Conservation (phyloP, 1,140 invertebrate species). For the Epicauta chinensis region DNA sequence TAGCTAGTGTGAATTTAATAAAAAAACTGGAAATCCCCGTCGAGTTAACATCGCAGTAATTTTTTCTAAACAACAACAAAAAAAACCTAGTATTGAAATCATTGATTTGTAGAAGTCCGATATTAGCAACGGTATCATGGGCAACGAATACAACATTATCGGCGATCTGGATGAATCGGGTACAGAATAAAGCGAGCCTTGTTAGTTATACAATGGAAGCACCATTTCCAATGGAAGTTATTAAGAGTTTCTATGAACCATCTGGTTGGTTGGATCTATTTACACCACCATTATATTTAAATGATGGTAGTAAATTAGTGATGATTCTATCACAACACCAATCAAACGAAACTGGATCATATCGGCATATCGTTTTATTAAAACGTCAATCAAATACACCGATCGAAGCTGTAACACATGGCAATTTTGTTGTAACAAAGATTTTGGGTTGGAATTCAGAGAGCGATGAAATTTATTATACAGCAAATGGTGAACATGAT, state of each 20-base stretch:
- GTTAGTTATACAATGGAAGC: slow-evolving; percentile 24
- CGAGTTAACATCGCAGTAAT: slow-evolving; percentile 2
- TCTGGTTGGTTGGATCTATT: slow-evolving; percentile 68
- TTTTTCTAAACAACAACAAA: neutral
- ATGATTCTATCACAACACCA: slow-evolving; percentile 56
- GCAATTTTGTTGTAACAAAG: slow-evolving; percentile 68
- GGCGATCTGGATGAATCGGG: slow-evolving; percentile 78
- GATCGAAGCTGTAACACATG: slow-evolving; percentile 58
- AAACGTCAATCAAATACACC: slow-evolving; percentile 31
- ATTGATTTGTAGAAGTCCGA: slow-evolving; percentile 43
- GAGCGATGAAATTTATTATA: slow-evolving; percentile 58
- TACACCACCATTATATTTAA: slow-evolving; percentile 53
- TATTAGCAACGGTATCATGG: slow-evolving; percentile 72
- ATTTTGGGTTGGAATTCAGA: slow-evolving; percentile 72
- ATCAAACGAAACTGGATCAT: slow-evolving; percentile 49
- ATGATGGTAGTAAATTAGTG: slow-evolving; percentile 42
- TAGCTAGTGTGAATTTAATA: slow-evolving; percentile 40
- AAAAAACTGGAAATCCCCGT: slow-evolving; percentile 16
- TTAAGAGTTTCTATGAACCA: slow-evolving; percentile 41
- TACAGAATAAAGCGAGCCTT: slow-evolving; percentile 60
- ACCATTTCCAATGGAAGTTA: slow-evolving; percentile 5
- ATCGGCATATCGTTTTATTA: slow-evolving; percentile 60
- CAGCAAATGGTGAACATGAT: slow-evolving; percentile 55
- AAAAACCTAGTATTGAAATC: too few species aligned
- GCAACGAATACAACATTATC: slow-evolving; percentile 60